Conservation (phyloP, 2,797 vertebrate genomes). For the Enteromius radiatus region DNA sequence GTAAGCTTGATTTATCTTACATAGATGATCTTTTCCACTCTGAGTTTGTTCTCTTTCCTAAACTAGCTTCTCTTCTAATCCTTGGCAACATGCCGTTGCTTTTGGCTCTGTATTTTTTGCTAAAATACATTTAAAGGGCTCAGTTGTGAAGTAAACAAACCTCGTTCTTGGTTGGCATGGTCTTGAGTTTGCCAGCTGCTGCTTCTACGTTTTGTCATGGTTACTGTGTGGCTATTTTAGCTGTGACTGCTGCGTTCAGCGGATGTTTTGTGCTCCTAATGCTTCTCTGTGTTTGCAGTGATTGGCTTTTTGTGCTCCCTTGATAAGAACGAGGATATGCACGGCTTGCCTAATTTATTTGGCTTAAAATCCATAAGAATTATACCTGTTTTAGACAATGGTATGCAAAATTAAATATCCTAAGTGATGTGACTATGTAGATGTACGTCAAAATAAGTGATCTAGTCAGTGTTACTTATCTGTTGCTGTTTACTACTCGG, state of each 20-base stretch:
- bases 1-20: not conserved
- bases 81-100: not conserved
- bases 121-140: conserved; percentile 14
- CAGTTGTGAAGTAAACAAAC: conserved; percentile 34
- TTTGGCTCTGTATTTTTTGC: not conserved
- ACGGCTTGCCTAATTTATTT: not conserved
- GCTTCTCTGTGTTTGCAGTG: conserved; percentile 45
- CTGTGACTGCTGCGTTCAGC: conserved; percentile 7
- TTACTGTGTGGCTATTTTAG: conserved; percentile 29
- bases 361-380: not conserved
- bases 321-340: not conserved
- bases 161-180: not conserved
- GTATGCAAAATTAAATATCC: not conserved
- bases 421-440: not conserved
- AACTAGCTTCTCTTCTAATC: not conserved
- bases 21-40: not conserved
- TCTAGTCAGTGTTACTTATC: not conserved
- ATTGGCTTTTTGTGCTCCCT: conserved; percentile 33
- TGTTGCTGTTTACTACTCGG: not conserved
- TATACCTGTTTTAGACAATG: not conserved
- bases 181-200: conserved; percentile 2
- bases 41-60: not conserved
- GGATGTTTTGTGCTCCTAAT: not conserved
- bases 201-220: conserved; percentile 16
- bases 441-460: not conserved